These are phyloP conservation scores for Pollimyrus isidori DNA, from an alignment of 2,113 vertebrate genomes.

Conservation along the genomic window DNA sequence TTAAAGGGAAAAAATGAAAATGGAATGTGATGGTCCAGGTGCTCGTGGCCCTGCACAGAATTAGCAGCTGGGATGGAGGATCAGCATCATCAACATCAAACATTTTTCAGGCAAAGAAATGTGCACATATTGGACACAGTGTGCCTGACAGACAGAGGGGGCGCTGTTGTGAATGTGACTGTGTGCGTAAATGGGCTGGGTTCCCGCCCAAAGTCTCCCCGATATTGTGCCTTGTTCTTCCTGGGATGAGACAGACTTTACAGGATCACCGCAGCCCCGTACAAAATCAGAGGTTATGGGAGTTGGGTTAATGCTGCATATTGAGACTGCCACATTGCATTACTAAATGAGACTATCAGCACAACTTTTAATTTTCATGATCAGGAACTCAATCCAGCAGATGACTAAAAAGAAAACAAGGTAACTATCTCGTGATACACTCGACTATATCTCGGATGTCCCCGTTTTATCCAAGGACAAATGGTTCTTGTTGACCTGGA, in stretches of 20 bases:
- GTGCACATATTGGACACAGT: background rate
- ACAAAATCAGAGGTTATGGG: background rate
- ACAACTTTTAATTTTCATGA: background rate
- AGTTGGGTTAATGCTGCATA: background rate
- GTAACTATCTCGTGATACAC: background rate
- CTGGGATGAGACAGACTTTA: background rate
- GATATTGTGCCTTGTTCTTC: background rate
- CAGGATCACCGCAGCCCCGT: background rate
- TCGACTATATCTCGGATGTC: background rate
- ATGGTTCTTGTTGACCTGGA: background rate
- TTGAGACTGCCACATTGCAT: background rate
- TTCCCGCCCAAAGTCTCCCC: background rate
- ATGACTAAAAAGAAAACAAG: background rate
- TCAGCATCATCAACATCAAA: background rate
- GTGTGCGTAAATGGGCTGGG: background rate
- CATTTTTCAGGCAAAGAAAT: background rate
- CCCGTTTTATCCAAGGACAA: background rate
- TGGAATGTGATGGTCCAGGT: background rate
- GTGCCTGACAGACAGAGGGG: background rate
- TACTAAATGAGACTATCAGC: background rate
- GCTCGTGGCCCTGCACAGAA: background rate
- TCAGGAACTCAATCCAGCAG: background rate
- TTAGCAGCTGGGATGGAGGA: background rate
- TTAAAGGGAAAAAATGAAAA: background rate
- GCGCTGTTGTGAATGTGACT: background rate